phyloP scores from a whole-genome alignment of 92 coral and sea anemone species.

The Zoanthus gigantus region DNA sequence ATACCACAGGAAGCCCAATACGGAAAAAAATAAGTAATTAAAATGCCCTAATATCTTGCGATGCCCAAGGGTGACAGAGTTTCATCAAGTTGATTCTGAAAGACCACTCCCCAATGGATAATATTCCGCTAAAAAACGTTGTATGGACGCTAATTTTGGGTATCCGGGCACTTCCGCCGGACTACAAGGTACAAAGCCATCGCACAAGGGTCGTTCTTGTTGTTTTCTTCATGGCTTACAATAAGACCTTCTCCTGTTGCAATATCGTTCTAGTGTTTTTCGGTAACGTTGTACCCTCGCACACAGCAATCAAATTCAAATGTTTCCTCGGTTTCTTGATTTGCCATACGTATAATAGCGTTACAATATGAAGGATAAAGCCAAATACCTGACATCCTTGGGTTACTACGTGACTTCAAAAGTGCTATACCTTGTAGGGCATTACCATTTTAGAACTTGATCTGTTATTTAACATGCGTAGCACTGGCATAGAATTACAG shows the following conservation, averaged over 20 bases:
- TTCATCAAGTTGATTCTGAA: constrained; percentile 5
- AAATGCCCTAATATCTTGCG: not conserved
- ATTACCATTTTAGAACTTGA: not conserved
- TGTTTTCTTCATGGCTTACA: constrained; percentile 59
- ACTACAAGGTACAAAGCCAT: constrained; percentile 37
- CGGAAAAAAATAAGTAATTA: not conserved
- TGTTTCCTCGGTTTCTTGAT: constrained; percentile 43
- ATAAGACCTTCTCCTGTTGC: constrained; percentile 37
- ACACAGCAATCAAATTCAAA: constrained; percentile 60
- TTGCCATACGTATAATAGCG: constrained; percentile 18
- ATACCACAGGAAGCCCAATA: constrained; percentile 1
- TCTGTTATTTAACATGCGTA: too few relatives aligned
- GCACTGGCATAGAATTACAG: too few relatives aligned
- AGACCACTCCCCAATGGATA: constrained; percentile 7
- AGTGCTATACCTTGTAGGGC: not conserved
- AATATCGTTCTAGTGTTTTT: constrained; percentile 47
- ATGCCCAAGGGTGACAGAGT: constrained; percentile 6
- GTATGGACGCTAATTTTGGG: not conserved
- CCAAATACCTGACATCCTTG: not conserved
- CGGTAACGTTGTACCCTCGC: constrained; percentile 54
- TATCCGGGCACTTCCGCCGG: too few relatives aligned
- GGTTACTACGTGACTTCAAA: too few relatives aligned
- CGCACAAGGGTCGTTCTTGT: constrained; percentile 46
- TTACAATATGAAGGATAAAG: constrained; percentile 40
- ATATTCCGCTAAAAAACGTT: constrained; percentile 2